Conservation (phyloP, 2,888 invertebrate genomes). For the Tenodera sinensis region DNA sequence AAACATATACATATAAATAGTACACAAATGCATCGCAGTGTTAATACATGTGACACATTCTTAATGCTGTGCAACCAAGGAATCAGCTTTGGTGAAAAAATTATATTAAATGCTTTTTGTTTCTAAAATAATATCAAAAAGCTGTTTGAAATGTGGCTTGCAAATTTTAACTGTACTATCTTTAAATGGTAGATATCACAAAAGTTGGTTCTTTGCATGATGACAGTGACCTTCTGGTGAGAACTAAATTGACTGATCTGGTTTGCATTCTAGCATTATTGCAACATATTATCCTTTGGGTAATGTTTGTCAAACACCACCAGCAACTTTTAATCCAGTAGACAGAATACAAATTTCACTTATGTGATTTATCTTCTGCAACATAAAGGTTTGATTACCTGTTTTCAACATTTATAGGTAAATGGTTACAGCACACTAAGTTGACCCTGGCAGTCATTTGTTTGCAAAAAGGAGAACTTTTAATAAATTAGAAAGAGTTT, state of each 20-base stretch:
- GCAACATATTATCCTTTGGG: constrained; percentile 28
- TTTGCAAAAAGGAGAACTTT: no score
- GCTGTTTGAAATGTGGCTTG: not conserved
- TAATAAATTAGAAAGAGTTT: no score
- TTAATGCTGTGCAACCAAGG: constrained; percentile 5
- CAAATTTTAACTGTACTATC: not conserved
- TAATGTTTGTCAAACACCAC: constrained; percentile 22
- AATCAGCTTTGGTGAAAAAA: constrained; percentile 4
- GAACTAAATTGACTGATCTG: constrained; percentile 32
- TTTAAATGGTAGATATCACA: not conserved
- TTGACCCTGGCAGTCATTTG: no score
- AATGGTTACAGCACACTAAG: no score
- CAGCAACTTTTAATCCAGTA: constrained; percentile 3
- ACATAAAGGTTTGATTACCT: no score
- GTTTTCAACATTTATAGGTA: no score
- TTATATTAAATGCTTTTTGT: not conserved
- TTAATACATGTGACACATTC: constrained; percentile 9
- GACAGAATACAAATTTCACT: no score
- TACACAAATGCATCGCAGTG: constrained; percentile 15
- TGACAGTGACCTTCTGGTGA: constrained; percentile 17
- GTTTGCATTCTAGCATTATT: constrained; percentile 33
- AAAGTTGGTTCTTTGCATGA: constrained; percentile 24
- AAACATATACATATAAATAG: constrained; percentile 22
- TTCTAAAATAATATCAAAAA: not conserved
- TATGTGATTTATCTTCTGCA: no score